These are phyloP conservation scores for Lepidocyrtoides sp. DNA, from an alignment of 2,888 invertebrate species.

Conservation along the genomic window DNA sequence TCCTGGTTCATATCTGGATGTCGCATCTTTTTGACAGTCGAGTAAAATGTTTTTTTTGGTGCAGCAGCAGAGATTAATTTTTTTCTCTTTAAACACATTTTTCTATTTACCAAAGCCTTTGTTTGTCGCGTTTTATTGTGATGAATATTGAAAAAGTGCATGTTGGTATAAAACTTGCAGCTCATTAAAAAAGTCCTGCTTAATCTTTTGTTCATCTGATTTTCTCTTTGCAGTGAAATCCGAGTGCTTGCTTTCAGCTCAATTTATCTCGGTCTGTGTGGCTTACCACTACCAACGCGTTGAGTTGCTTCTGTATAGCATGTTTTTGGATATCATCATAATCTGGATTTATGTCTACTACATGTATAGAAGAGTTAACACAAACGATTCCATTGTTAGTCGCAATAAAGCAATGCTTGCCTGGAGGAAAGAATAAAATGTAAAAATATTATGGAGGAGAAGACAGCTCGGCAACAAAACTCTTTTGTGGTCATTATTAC, in stretches of 20 bases:
- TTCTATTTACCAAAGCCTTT: not conserved
- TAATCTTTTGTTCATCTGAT: not conserved
- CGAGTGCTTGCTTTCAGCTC: conserved; percentile 47
- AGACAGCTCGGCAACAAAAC: conserved; percentile 21
- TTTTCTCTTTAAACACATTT: not conserved
- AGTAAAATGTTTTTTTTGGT: conserved; percentile 25
- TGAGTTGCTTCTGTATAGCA: not conserved
- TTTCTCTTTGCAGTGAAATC: conserved; percentile 24
- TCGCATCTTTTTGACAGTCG: conserved; percentile 66
- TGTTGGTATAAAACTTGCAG: not conserved
- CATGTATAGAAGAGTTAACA: not conserved
- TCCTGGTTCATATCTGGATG: conserved; percentile 51
- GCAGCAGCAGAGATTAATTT: conserved; percentile 1
- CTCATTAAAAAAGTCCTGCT: conserved; percentile 50
- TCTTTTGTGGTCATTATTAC: conserved; percentile 46
- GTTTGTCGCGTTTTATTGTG: not conserved
- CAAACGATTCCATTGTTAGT: not conserved
- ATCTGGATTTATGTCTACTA: not conserved
- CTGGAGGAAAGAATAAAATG: not conserved
- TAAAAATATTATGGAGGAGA: conserved; percentile 6
- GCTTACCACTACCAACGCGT: conserved; percentile 54
- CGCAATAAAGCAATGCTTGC: conserved; percentile 24
- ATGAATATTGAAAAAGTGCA: conserved; percentile 27
- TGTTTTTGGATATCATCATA: not conserved
- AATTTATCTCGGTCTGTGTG: conserved; percentile 61